Base-by-base conservation (phyloP, 2,888 invertebrate genomes). In the Cerastis leucographa region DNA sequence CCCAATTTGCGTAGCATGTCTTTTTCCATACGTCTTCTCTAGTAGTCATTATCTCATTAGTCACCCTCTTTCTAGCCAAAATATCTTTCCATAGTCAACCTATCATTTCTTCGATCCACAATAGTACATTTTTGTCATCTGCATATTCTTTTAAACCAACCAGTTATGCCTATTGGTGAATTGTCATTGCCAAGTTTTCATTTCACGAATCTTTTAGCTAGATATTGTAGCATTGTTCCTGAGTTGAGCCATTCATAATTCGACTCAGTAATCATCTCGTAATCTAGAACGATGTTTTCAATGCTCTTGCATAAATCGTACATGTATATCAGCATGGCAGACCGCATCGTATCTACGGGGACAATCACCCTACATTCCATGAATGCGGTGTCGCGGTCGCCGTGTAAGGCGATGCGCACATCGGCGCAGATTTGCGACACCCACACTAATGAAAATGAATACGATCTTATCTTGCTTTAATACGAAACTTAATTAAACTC, bases 331-430 rank as follows among this genome's bases (percentile, higher is more conserved):
- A 78, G 72, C 62, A 77, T 69, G 81, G 84, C 61, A 84, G 81
- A 83, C 82, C 83, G 84, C 84, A 89, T 81, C 83, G 71, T 78
- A 85, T 83, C 76, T 78, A 70, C 71, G 84, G 89, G 93, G 90
- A 91, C 92, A 92, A 89, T 93, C 92, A 93, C 92, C 92, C 89
- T 90, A 91, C 91, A 93, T 94, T 92, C 92, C 91, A 78, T 89
- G 90, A 89, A 88, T 91, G 90, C 86, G 88, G 89, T 91, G 88
- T 90, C 89, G 87, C 88, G 89, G 90, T 90, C 78, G 68, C 88
- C 87, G 85, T 88, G 92, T 90, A 90, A 89, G 90, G 89, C 85
- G 88, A 90, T 89, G 87, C 89, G 87, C 84, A 89, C 87, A 88
- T 74, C 49, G 72, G 59, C 51, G 76, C 69, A 67, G 68, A 83